Conservation (phyloP, 2,888 invertebrate species). For the Cephus spinipes region DNA sequence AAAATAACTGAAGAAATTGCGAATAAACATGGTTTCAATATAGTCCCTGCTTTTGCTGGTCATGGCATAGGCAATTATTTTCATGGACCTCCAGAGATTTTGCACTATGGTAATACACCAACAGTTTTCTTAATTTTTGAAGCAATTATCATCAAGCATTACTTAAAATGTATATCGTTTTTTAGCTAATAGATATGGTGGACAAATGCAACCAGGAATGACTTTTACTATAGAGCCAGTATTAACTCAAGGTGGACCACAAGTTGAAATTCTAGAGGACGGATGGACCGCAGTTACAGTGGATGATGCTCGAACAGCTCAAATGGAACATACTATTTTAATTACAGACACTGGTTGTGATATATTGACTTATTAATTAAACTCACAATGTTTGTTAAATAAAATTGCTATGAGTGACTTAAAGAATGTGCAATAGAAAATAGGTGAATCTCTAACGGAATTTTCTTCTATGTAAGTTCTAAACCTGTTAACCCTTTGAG, state of each 20-base stretch:
- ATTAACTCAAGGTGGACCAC: constrained; percentile 78
- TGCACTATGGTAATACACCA: constrained; percentile 77
- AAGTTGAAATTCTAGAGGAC: constrained; percentile 81
- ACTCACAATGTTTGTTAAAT: background rate
- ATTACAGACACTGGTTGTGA: constrained; percentile 83
- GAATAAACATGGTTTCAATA: constrained; percentile 71
- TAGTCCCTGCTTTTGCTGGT: constrained; percentile 86
- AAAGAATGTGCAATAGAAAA: too few species aligned
- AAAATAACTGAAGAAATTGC: constrained; percentile 75
- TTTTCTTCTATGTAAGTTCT: too few species aligned
- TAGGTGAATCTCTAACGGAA: too few species aligned
- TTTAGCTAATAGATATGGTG: constrained; percentile 75
- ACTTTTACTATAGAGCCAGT: constrained; percentile 96
- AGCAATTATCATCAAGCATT: background rate
- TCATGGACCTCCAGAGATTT: constrained; percentile 92
- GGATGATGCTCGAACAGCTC: constrained; percentile 87
- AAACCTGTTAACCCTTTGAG: too few species aligned
- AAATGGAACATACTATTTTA: constrained; percentile 92
- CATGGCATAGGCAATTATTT: constrained; percentile 95
- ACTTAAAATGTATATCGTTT: constrained; percentile 18
- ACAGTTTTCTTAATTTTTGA: constrained; percentile 38
- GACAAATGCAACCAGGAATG: constrained; percentile 88
- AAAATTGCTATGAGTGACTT: background rate
- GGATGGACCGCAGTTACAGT: constrained; percentile 92
- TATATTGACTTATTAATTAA: constrained; percentile 75